Conservation (phyloP, 2,797 vertebrate species). For the Poecilia picta region DNA sequence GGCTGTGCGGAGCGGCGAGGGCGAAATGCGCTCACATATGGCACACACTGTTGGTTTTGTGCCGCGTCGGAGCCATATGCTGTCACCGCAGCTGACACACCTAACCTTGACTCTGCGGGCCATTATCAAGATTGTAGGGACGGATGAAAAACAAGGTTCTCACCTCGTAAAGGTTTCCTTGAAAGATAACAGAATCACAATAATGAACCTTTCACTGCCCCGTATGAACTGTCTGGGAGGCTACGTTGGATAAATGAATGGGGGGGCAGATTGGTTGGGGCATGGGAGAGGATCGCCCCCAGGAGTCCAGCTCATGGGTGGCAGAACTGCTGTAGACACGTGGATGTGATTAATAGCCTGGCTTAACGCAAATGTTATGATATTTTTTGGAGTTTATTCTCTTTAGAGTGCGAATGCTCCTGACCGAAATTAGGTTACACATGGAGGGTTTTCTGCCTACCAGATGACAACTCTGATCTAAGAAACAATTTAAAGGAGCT, state of each 20-base stretch:
- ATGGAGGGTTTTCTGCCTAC: not conserved
- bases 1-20: constrained; percentile 37
- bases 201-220: constrained; percentile 7
- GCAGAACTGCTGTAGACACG: not conserved
- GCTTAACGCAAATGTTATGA: constrained; percentile 6
- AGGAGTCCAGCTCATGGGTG: not conserved
- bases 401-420: constrained; percentile 7
- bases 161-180: constrained; percentile 23
- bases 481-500: not conserved
- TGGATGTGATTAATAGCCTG: constrained; percentile 12
- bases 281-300: not conserved
- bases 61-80: constrained; percentile 53
- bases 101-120: constrained; percentile 31
- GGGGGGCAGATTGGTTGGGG: not conserved
- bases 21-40: constrained; percentile 58
- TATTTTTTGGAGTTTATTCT: constrained; percentile 9
- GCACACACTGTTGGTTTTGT: constrained; percentile 48
- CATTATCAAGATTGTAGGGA: constrained; percentile 26
- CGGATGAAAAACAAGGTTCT: constrained; percentile 30
- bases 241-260: constrained; percentile 11
- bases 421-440: not conserved
- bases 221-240: not conserved
- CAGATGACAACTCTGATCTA: not conserved
- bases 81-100: constrained; percentile 45
- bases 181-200: constrained; percentile 21